These are phyloP conservation scores for Pheosia tremula DNA, from an alignment of 2,888 invertebrate genomes.

Conservation along the genomic window DNA sequence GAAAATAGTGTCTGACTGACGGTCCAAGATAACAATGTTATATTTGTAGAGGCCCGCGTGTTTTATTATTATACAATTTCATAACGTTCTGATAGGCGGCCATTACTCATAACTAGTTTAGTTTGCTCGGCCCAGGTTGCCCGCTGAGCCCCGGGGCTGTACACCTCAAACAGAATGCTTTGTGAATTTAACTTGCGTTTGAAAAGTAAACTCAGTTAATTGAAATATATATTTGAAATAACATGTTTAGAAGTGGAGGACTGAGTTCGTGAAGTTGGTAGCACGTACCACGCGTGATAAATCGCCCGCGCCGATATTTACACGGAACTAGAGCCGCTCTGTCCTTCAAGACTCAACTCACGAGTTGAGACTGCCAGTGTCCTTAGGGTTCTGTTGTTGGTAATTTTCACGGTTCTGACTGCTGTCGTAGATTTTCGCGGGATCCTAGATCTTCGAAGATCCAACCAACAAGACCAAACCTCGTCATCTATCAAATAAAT, in stretches of 20 bases:
- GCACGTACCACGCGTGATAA: background rate
- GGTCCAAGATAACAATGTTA: constrained; percentile 19
- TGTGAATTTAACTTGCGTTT: constrained; percentile 74
- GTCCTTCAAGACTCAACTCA: no score
- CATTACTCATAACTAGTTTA: constrained; percentile 49
- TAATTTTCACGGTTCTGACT: no score
- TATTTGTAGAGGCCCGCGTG: constrained; percentile 48
- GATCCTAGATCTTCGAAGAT: no score
- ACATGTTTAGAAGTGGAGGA: constrained; percentile 43
- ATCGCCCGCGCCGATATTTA: no score
- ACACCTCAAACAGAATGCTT: constrained; percentile 66
- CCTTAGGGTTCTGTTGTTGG: no score
- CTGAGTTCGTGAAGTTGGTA: background rate
- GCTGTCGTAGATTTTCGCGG: no score
- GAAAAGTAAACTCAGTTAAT: constrained; percentile 75
- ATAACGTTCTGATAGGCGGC: constrained; percentile 47
- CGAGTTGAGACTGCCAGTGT: no score
- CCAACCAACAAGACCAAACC: no score
- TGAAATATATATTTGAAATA: constrained; percentile 77
- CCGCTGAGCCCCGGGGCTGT: constrained; percentile 55
- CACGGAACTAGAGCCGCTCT: no score
- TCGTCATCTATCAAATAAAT: no score
- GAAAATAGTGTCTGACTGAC: constrained; percentile 5
- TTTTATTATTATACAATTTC: constrained; percentile 48
- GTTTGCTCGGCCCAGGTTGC: constrained; percentile 43